These are phyloP conservation scores for Tridacna crocea DNA, from an alignment of 2,888 invertebrate genomes.

Conservation along the genomic window DNA sequence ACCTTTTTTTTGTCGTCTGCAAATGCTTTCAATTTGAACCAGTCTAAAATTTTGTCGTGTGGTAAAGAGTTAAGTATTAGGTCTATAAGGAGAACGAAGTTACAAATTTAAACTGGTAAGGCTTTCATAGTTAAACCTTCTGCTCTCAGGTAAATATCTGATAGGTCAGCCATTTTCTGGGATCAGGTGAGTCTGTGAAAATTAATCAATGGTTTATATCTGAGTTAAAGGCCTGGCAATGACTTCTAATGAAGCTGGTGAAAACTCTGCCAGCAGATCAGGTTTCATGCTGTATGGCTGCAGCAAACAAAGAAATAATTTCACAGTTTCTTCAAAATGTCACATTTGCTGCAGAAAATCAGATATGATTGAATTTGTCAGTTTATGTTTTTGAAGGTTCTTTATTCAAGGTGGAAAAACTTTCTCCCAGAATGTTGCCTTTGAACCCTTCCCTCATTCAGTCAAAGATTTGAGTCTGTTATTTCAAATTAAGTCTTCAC, in stretches of 20 bases:
- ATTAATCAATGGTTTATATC: constrained; percentile 24
- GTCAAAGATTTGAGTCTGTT: no score
- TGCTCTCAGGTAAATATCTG: background rate
- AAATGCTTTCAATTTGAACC: no score
- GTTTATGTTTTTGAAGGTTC: background rate
- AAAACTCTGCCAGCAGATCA: constrained; percentile 11
- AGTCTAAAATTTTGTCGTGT: no score
- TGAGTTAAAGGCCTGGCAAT: background rate
- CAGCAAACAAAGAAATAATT: constrained; percentile 3
- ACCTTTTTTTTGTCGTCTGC: no score
- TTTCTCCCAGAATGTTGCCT: background rate
- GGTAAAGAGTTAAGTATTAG: no score
- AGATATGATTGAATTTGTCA: constrained; percentile 23
- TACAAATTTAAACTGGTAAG: no score
- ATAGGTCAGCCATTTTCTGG: constrained; percentile 13
- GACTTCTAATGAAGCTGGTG: constrained; percentile 14
- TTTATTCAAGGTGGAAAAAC: background rate
- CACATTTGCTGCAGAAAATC: constrained; percentile 13
- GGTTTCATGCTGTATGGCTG: background rate
- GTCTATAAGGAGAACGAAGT: no score
- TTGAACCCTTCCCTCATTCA: no score
- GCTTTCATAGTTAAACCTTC: no score
- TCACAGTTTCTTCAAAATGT: background rate
- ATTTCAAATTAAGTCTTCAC: no score
- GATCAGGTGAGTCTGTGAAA: constrained; percentile 11